These are phyloP conservation scores for Caenorhabditis auriculariae DNA, from an alignment of 2,888 invertebrate genomes.

Conservation along the genomic window DNA sequence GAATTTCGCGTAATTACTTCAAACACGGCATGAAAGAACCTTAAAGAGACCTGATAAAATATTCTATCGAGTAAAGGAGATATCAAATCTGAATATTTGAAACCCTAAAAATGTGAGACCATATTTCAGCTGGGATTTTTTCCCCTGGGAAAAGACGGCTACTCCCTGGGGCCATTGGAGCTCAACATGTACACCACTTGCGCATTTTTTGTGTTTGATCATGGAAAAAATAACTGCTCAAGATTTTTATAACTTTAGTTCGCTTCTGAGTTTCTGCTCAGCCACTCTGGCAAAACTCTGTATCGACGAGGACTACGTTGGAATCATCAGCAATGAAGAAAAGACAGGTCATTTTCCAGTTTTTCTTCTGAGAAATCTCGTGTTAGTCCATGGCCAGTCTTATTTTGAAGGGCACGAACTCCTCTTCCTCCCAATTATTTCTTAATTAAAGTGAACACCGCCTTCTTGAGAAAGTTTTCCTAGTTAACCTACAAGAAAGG, in stretches of 20 bases:
- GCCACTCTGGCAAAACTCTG: conserved; percentile 18
- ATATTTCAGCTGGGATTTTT: conserved; percentile 28
- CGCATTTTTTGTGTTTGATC: conserved; percentile 29
- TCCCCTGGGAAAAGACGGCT: conserved; percentile 27
- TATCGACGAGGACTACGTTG: conserved; percentile 35
- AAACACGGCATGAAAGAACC: too few species aligned
- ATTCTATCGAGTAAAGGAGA: too few species aligned
- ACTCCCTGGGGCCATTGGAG: conserved; percentile 14
- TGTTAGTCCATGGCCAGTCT: too few species aligned
- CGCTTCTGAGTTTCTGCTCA: conserved; percentile 11
- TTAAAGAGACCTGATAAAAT: too few species aligned
- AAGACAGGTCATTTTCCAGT: conserved; percentile 7
- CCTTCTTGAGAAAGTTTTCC: too few species aligned
- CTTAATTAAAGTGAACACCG: too few species aligned
- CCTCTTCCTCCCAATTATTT: too few species aligned
- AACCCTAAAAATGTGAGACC: background rate
- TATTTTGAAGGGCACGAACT: too few species aligned
- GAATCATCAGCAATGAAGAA: conserved; percentile 30
- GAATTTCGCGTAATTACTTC: too few species aligned
- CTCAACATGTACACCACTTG: conserved; percentile 43
- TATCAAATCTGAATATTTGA: too few species aligned
- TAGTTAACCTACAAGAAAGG: too few species aligned
- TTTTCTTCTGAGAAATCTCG: too few species aligned
- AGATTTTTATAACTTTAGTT: background rate
- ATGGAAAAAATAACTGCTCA: background rate